Base-by-base conservation (phyloP, 2,113 vertebrate species). In the Austrofundulus limnaeus region DNA sequence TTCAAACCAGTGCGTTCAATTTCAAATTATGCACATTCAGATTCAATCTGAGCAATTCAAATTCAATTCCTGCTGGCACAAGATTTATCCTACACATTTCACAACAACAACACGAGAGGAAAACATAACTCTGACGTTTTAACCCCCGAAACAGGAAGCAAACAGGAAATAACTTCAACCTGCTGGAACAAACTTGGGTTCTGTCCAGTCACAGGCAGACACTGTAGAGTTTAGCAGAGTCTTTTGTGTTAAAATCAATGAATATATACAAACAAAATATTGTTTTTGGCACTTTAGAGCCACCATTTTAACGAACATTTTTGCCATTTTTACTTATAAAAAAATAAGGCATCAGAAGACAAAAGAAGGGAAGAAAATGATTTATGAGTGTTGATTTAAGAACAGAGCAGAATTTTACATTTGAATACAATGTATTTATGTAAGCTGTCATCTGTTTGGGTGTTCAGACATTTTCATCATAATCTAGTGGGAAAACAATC, bases 91-190 rank as follows among this genome's bases (percentile, higher is more conserved):
- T n/a, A n/a, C n/a, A n/a, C 12, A 6, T 15, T 38, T 38, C n/a
- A 38, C 52, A 54, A 38, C 34, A 19, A 20, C 4, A 34, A 38
- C 52, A 54, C 20, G 17, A 38, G n/a, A 54, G 31, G 52, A 54
- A n/a, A 19, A 38, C 31, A 38, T 1, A 19, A 38, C 3, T n/a
- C n/a, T 2, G 17, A 37, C 48, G 47, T 46, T 41, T 41, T 2
- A 5, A 15, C 2, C 39, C n/a, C 39, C 10, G 43, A 46, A 46
- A 20, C 43, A 46, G 43, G 43, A 46, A 46, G 19, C 43, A 46
- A 46, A 46, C 43, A 46, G 43, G 43, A 46, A 46, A 46, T 46
- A 46, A 46, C 43, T 46, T 46, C 19, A 46, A 46, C n/a, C 43
- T 20, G 43, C 19, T 20, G 43, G n/a, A 20, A 46, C 43, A 46